Base-by-base conservation (phyloP, 2,797 vertebrate genomes). In the Arctocebus calabarensis region DNA sequence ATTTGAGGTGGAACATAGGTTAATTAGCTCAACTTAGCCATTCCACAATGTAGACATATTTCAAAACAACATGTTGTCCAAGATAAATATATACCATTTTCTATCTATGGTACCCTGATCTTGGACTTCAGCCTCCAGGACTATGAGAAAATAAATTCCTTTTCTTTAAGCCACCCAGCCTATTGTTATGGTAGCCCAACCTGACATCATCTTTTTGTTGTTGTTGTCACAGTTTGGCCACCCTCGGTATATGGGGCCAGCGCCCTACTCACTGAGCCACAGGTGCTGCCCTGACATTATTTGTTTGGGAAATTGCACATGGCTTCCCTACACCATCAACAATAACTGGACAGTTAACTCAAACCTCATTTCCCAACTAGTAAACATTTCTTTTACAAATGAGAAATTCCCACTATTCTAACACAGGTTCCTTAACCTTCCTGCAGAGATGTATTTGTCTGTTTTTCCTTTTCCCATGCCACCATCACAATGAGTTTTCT, bases 281-380 rank as follows among this genome's bases (percentile, higher is more conserved):
- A n/a, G n/a, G n/a, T n/a, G n/a, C n/a, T n/a, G n/a, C n/a, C 32
- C 10, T 88, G 29, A 93, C 2, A 55, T 23, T 37, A 20, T 55
- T 45, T 91, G 83, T 84, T 48, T 55, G 52, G 59, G 32, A 91
- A 87, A 84, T 34, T 79, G 6, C 37, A 66, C 32, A 20, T 84
- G 71, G 17, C 55, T 92, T 94, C 82, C 74, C 23, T 74, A 93
- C 40, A 82, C 37, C 37, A 93, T 20, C 61, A 92, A 90, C n/a
- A 94, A 90, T 81, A 96, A n/a, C 16, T 83, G 57, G 5, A 75
- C 16, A 70, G 29, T 64, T 94, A 96, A 95, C 12, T 95, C 59
- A 94, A 16, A 81, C 22, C 22, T 43, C 27, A 83, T 55, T 22
- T 85, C 52, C 62, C 81, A 93, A 84, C 25, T 37, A 96, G 61